phyloP scores from a whole-genome alignment of 2,888 invertebrate species.

The Metallyticus violacea region DNA sequence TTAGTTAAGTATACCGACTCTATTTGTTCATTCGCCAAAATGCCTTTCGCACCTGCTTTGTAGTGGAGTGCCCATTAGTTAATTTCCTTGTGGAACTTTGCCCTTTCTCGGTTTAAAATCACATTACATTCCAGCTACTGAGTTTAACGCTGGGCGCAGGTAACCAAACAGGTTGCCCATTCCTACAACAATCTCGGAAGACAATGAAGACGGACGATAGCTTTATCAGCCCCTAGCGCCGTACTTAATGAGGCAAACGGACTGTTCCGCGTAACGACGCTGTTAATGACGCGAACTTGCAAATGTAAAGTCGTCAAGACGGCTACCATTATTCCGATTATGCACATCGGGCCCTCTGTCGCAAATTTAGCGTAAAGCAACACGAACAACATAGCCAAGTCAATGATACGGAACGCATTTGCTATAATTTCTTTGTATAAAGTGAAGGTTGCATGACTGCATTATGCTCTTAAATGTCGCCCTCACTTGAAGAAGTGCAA shows the following conservation, averaged over 20 bases:
- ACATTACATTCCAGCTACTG: not conserved
- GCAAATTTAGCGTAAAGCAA: not conserved
- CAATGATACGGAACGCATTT: not conserved
- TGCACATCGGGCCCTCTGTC: not conserved
- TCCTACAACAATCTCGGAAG: not conserved
- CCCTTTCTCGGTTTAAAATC: not conserved
- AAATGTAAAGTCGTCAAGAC: not conserved
- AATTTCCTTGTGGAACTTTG: not conserved
- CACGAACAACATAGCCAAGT: not conserved
- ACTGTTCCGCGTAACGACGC: not conserved
- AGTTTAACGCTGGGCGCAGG: too few relatives aligned
- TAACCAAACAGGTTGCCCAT: not conserved
- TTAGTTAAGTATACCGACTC: not conserved
- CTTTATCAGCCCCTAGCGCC: not conserved
- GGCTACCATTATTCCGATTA: not conserved
- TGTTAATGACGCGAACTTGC: constrained; percentile 9
- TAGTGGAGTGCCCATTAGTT: not conserved
- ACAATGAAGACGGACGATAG: not conserved
- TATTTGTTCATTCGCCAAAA: not conserved
- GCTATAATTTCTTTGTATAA: not conserved
- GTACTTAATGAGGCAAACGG: not conserved
- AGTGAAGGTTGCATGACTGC: not conserved
- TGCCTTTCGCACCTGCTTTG: not conserved
- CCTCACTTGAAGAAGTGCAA: too few relatives aligned
- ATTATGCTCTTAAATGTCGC: too few relatives aligned